These are phyloP conservation scores for Achlya flavicornis DNA, from an alignment of 2,888 invertebrate species.

Conservation along the genomic window DNA sequence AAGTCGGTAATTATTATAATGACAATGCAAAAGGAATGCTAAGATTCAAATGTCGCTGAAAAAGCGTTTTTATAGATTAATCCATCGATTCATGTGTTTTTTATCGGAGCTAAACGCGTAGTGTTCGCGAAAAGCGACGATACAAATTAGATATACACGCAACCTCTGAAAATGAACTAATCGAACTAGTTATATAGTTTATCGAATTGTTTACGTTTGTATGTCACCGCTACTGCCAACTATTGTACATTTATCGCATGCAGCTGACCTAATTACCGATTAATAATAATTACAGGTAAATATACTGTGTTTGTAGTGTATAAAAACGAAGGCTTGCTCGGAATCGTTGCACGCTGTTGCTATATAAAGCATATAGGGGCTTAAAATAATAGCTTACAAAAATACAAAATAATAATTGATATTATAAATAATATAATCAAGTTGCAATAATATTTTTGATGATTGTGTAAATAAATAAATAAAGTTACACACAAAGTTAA, in stretches of 20 bases:
- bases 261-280: slow-evolving; percentile 15
- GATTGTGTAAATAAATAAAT: background rate
- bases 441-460: background rate
- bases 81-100: background rate
- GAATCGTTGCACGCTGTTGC: slow-evolving; percentile 7
- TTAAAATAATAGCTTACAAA: background rate
- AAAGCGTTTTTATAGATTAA: background rate
- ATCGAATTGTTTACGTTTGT: background rate
- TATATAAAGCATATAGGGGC: background rate
- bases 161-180: background rate
- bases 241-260: slow-evolving; percentile 10
- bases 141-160: background rate
- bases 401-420: no score
- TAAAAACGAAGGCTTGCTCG: background rate
- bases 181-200: background rate
- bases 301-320: slow-evolving; percentile 12
- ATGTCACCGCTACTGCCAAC: background rate
- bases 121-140: background rate
- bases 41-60: background rate
- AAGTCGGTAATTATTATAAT: no score
- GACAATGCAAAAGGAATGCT: background rate
- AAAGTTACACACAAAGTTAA: no score
- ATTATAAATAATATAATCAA: background rate
- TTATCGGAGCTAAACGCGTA: background rate
- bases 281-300: slow-evolving; percentile 11